Conservation (phyloP, 2,113 vertebrate genomes). For the Lichenostomus cassidix region DNA sequence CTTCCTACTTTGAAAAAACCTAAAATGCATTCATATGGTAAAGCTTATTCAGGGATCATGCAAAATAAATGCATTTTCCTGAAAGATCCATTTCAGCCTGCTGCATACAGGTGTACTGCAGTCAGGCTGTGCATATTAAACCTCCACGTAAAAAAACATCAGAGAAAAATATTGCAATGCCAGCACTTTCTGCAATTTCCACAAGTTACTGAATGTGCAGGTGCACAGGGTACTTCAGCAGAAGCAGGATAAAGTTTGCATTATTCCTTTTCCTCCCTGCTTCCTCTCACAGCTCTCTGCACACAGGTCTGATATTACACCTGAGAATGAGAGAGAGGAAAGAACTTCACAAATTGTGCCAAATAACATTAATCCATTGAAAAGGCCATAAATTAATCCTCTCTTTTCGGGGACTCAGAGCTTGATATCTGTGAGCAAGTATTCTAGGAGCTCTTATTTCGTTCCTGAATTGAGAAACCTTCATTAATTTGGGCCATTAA, state of each 20-base stretch:
- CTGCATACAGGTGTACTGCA: constrained; percentile 33
- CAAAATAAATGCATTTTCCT: constrained; percentile 30
- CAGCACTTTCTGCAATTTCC: constrained; percentile 42
- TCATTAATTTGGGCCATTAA: constrained; percentile 62
- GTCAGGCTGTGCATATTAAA: constrained; percentile 53
- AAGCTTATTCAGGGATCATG: neutral
- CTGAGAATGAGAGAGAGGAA: constrained; percentile 41
- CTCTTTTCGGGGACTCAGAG: constrained; percentile 2
- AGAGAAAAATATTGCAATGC: constrained; percentile 3
- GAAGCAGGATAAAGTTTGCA: constrained; percentile 36
- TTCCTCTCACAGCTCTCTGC: constrained; percentile 55
- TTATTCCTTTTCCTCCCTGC: constrained; percentile 16
- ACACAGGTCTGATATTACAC: constrained; percentile 9
- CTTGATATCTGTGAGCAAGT: constrained; percentile 26
- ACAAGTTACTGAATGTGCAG: constrained; percentile 40
- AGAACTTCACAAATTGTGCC: constrained; percentile 62
- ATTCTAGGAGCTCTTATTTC: constrained; percentile 36
- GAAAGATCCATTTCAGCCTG: neutral
- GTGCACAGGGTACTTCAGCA: constrained; percentile 59
- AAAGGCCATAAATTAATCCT: constrained; percentile 51
- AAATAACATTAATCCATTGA: constrained; percentile 59
- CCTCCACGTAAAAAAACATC: neutral
- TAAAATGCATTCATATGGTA: neutral
- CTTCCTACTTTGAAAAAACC: neutral
- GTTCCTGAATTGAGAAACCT: constrained; percentile 32